Evolutionary conservation across 2,797 vertebrate genomes (phyloP).

Genomic region (Chrysocyon brachyurus): DNA sequence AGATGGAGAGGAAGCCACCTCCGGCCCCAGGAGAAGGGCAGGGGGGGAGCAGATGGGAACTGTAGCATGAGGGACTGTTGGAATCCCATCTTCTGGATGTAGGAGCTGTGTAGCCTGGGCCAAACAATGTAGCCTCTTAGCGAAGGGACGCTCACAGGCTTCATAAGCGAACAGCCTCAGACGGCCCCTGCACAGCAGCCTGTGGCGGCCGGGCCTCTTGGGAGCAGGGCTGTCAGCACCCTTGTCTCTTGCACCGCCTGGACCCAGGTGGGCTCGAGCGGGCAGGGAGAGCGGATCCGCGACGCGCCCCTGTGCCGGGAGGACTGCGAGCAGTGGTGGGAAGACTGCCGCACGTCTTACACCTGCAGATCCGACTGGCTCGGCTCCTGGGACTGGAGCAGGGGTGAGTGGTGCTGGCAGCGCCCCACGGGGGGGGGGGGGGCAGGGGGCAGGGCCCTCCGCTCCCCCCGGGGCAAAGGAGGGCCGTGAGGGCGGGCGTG

Average conservation of each 20-base stretch:
- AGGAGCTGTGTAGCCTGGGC: background rate
- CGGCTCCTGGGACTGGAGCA: conserved; percentile 93
- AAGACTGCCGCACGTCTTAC: conserved; percentile 91
- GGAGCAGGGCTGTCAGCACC: background rate
- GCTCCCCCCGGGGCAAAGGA: background rate
- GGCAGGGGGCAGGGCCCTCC: background rate
- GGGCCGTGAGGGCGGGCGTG: rapidly evolving
- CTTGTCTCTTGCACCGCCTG: background rate
- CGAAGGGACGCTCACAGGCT: background rate
- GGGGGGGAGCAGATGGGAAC: background rate
- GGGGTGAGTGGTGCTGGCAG: conserved; percentile 85
- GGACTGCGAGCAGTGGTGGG: conserved; percentile 95
- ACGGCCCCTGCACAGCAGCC: background rate
- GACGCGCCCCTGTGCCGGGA: conserved; percentile 93
- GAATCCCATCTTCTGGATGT: background rate
- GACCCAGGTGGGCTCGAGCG: conserved; percentile 87
- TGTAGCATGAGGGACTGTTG: background rate
- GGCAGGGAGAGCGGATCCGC: conserved; percentile 90
- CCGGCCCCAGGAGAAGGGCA: background rate
- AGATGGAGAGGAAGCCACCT: background rate
- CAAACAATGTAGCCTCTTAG: background rate
- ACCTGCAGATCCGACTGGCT: conserved; percentile 96
- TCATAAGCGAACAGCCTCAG: background rate
- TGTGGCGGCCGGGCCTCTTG: background rate
- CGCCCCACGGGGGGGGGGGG: background rate